phyloP scores from a whole-genome alignment of 2,113 vertebrate genomes.

The Brachyhypopomus gauderio region DNA sequence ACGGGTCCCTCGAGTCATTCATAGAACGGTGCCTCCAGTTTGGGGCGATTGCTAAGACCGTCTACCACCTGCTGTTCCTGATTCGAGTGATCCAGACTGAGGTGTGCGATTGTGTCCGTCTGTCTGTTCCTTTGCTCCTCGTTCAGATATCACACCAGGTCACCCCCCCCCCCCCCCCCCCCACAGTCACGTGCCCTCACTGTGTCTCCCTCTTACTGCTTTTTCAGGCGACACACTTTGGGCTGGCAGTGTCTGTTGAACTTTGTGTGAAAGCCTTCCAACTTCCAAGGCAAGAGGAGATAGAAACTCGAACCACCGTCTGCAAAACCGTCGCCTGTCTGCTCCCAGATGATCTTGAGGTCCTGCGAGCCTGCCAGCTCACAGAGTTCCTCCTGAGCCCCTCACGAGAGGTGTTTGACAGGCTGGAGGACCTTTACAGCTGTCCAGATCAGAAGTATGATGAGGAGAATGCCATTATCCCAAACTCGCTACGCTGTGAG shows the following conservation, averaged over 20 bases:
- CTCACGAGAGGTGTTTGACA: constrained; percentile 79
- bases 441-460: constrained; percentile 94
- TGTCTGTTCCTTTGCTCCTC: background rate
- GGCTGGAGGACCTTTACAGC: constrained; percentile 87
- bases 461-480: constrained; percentile 87
- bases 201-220: background rate
- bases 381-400: constrained; percentile 93
- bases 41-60: constrained; percentile 93
- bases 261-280: constrained; percentile 95
- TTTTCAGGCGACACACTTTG: constrained; percentile 81
- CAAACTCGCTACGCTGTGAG: constrained; percentile 95
- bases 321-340: constrained; percentile 94
- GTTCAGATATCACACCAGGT: background rate
- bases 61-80: constrained; percentile 91
- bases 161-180: too few relatives aligned
- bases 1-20: constrained; percentile 87
- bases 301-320: constrained; percentile 87
- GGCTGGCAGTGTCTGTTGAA: constrained; percentile 86
- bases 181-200: background rate
- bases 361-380: constrained; percentile 91
- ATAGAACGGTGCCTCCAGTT: constrained; percentile 96
- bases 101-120: constrained; percentile 70
- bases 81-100: constrained; percentile 95
- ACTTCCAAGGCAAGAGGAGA: constrained; percentile 85
- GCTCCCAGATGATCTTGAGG: constrained; percentile 91